Evolutionary conservation across 2,797 vertebrate species (phyloP).

Genomic region (Lacerta viridis): DNA sequence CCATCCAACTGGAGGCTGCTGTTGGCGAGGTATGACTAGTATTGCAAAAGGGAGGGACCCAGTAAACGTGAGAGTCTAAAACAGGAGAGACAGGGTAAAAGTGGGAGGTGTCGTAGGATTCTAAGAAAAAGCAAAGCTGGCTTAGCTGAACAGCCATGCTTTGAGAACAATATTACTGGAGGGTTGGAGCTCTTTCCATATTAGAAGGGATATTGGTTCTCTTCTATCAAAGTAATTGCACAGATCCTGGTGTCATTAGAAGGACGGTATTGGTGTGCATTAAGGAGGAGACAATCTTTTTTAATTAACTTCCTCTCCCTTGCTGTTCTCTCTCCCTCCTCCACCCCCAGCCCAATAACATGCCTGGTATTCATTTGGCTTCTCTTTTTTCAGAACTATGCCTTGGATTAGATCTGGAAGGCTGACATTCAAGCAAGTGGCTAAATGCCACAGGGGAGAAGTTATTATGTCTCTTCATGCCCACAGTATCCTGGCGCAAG

Average conservation of each 20-base stretch:
- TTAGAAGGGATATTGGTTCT: rapidly evolving
- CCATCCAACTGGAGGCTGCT: not conserved
- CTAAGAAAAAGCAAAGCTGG: not conserved
- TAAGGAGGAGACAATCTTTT: constrained; percentile 49
- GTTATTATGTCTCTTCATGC: not conserved
- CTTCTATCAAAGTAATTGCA: constrained; percentile 19
- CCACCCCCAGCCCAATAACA: not conserved
- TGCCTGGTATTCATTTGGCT: not conserved
- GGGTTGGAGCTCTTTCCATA: not conserved
- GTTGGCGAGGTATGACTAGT: not conserved
- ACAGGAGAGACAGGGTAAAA: not conserved
- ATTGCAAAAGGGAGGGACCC: not conserved
- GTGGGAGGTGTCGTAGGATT: not conserved
- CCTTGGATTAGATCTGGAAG: constrained; percentile 53
- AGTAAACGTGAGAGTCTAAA: too few species aligned
- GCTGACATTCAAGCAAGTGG: constrained; percentile 39
- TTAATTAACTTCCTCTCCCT: constrained; percentile 74
- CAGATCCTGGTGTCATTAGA: constrained; percentile 31
- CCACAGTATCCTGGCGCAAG: not conserved
- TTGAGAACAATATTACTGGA: not conserved
- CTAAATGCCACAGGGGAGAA: constrained; percentile 17
- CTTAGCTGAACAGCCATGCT: rapidly evolving
- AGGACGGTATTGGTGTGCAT: constrained; percentile 36
- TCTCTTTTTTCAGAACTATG: constrained; percentile 51
- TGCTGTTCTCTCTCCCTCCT: constrained; percentile 45